Conservation (phyloP, 2,113 vertebrate species). For the Cavia aperea region DNA sequence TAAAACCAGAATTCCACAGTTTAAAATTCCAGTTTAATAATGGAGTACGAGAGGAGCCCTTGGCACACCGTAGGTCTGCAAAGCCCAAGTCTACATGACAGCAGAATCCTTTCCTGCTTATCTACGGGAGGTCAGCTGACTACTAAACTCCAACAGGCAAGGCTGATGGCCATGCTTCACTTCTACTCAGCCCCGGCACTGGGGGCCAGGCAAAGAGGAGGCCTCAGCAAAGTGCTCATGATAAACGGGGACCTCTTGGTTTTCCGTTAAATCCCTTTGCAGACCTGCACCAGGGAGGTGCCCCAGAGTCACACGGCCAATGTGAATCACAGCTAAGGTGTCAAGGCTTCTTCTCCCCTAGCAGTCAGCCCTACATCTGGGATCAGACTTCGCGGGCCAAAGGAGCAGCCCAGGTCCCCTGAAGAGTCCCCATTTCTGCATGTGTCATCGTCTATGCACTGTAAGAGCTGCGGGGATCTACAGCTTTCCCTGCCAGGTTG, state of each 20-base stretch:
- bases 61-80: background rate
- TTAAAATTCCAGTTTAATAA: background rate
- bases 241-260: background rate
- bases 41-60: background rate
- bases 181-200: background rate
- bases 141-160: background rate
- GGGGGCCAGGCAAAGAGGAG: background rate
- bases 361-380: background rate
- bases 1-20: background rate
- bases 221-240: background rate
- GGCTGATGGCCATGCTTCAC: background rate
- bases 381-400: background rate
- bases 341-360: background rate
- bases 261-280: background rate
- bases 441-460: background rate
- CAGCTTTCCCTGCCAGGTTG: background rate
- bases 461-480: fast-evolving
- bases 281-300: background rate
- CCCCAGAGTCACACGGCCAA: background rate
- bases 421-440: background rate
- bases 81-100: fast-evolving
- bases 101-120: background rate
- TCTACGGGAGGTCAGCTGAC: background rate
- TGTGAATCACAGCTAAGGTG: background rate
- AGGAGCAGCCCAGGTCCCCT: background rate